Conservation (phyloP, 2,888 invertebrate species). For the Rotaria macrura region DNA sequence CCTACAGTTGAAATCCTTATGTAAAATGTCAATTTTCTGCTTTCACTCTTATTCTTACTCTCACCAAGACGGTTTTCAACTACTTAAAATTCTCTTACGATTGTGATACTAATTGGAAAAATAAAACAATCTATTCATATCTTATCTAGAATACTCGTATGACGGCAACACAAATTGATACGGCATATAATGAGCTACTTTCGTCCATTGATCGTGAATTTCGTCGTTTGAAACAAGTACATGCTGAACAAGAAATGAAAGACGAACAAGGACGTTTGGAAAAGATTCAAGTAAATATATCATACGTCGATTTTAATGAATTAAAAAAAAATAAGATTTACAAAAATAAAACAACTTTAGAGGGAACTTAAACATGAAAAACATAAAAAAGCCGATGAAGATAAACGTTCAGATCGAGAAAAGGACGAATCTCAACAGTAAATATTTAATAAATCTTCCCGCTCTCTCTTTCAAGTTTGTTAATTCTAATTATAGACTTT, state of each 20-base stretch:
- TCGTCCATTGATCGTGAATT: slow-evolving; percentile 47
- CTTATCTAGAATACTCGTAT: slow-evolving; percentile 49
- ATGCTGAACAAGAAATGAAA: slow-evolving; percentile 64
- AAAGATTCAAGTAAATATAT: slow-evolving; percentile 59
- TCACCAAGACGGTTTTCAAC: too few relatives aligned
- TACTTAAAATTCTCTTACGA: too few relatives aligned
- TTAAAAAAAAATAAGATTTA: too few relatives aligned
- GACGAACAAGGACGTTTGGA: slow-evolving; percentile 76
- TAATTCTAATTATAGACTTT: background rate
- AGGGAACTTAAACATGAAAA: slow-evolving; percentile 74
- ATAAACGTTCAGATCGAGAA: slow-evolving; percentile 63
- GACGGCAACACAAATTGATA: slow-evolving; percentile 61
- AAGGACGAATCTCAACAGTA: slow-evolving; percentile 23
- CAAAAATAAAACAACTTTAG: too few relatives aligned
- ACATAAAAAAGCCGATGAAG: slow-evolving; percentile 67
- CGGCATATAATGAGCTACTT: slow-evolving; percentile 57
- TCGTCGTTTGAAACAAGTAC: slow-evolving; percentile 62
- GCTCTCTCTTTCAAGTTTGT: background rate
- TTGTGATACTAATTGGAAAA: too few relatives aligned
- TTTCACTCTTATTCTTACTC: too few relatives aligned
- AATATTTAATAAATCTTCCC: background rate
- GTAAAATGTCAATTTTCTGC: too few relatives aligned
- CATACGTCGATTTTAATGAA: too few relatives aligned
- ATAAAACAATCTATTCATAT: too few relatives aligned
- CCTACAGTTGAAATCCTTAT: too few relatives aligned